Conservation (phyloP, 2,797 vertebrate genomes). For the Sparidentex hasta region DNA sequence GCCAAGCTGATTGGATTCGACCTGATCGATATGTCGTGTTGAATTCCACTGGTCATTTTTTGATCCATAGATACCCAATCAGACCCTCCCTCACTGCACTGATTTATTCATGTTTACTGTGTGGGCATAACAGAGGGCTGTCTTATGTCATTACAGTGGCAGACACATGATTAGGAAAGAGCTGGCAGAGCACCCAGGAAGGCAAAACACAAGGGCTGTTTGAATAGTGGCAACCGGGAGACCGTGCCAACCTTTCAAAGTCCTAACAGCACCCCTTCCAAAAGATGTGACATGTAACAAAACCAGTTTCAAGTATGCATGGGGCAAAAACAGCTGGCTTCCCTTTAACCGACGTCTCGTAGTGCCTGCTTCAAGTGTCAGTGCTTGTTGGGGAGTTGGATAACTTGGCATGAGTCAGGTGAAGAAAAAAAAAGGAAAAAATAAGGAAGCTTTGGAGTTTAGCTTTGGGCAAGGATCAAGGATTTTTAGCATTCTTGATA, state of each 20-base stretch:
- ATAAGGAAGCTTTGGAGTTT: slow-evolving; percentile 51
- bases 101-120: neutral
- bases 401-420: slow-evolving; percentile 59
- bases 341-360: slow-evolving; percentile 1
- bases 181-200: slow-evolving; percentile 25
- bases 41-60: neutral
- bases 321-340: slow-evolving; percentile 2
- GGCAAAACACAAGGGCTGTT: slow-evolving; percentile 50
- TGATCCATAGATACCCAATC: slow-evolving; percentile 6
- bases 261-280: slow-evolving; percentile 6
- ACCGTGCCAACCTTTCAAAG: slow-evolving; percentile 26
- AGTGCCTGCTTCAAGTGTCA: slow-evolving; percentile 6
- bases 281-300: slow-evolving; percentile 7
- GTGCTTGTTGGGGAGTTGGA: slow-evolving; percentile 21
- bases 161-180: neutral
- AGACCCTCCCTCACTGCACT: neutral
- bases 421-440: slow-evolving; percentile 23
- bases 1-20: slow-evolving; percentile 1
- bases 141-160: neutral
- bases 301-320: slow-evolving; percentile 3
- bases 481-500: slow-evolving; percentile 77
- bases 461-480: slow-evolving; percentile 68
- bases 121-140: neutral
- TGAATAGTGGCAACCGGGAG: slow-evolving; percentile 12
- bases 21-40: neutral